Evolutionary conservation across 2,888 invertebrate species (phyloP), one percentile per base, ranked within the genome.

Genomic region (Philonicus albiceps): DNA sequence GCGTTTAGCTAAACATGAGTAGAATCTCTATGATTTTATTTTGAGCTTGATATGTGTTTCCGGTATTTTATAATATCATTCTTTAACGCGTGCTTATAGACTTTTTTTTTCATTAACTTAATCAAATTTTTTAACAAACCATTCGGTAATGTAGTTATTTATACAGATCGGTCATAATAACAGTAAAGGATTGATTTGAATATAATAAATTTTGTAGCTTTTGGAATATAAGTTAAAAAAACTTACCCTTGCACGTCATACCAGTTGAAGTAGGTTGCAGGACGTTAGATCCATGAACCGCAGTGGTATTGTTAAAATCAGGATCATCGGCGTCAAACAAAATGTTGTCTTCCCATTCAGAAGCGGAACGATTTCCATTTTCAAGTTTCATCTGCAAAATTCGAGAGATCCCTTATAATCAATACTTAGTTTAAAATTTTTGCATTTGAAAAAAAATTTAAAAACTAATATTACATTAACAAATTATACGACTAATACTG

Each of bases 261-360:
- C 73, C 86, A 19, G 40, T 55, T n/a, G 64, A n/a, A 72, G 34
- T 22, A 19, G 88, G 87, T 86, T 89, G 89, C 83, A 90, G 85
- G 87, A 89, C 90, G 88, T 89, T 89, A 88, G 87, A 88, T 87
- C 88, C 83, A 34, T 86, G 85, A 31, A 84, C 89, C 31, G 89
- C 88, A 37, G 90, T 88, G 27, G 89, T 89, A 88, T 89, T 90
- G 87, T 91, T 91, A 88, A 92, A 92, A 90, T 92, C 92, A 75
- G 92, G 92, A 90, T 92, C 92, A 88, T 92, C 92, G 49, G 91
- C 90, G 89, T 92, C 92, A 88, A 92, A 92, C 64, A 91, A 90
- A 87, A 91, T 89, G 87, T 91, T 91, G 87, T 92, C 92, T 89
- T 92, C 92, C 92, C 92, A 92, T 88, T 92, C 92, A 64, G 91